These are phyloP conservation scores for Echinometra lucunter DNA, from an alignment of 53 echinoderm and acorn worm species.

Conservation along the genomic window DNA sequence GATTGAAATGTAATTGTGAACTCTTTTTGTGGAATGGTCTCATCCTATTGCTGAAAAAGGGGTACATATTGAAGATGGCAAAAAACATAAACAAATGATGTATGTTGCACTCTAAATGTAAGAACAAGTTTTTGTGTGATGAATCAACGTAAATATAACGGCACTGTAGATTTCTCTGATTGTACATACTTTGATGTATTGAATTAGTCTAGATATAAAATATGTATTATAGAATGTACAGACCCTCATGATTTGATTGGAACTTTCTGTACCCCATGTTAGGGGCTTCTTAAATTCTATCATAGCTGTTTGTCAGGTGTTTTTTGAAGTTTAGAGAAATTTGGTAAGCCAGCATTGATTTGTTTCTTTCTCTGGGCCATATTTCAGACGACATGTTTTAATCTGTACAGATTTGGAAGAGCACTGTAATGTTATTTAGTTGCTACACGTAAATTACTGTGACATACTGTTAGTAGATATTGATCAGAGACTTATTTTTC, in stretches of 20 bases:
- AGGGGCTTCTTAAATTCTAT: neutral
- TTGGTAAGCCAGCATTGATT: slow-evolving; percentile 44
- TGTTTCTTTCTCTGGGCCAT: slow-evolving; percentile 15
- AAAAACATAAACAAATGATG: slow-evolving; percentile 12
- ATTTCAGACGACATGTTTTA: slow-evolving; percentile 19
- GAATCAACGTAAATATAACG: slow-evolving; percentile 49
- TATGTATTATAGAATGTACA: slow-evolving; percentile 67
- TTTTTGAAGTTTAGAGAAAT: slow-evolving; percentile 43
- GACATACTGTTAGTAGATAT: neutral
- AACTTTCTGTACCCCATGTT: slow-evolving; percentile 4
- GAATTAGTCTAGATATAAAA: slow-evolving; percentile 64
- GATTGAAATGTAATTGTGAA: slow-evolving; percentile 38
- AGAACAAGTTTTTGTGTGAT: slow-evolving; percentile 49
- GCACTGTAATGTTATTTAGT: slow-evolving; percentile 25
- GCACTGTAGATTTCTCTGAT: slow-evolving; percentile 59
- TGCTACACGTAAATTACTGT: neutral
- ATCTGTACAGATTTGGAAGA: slow-evolving; percentile 46
- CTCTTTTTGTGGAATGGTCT: slow-evolving; percentile 28
- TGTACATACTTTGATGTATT: slow-evolving; percentile 71
- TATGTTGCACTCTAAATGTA: slow-evolving; percentile 52
- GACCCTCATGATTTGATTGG: neutral
- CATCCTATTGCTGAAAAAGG: neutral
- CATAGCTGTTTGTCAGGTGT: slow-evolving; percentile 26
- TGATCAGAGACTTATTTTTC: neutral
- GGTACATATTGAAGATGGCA: slow-evolving; percentile 23